Evolutionary conservation across 2,888 invertebrate genomes (phyloP), one percentile per base, ranked within the genome.

Genomic region (Macrosiphum euphorbiae): DNA sequence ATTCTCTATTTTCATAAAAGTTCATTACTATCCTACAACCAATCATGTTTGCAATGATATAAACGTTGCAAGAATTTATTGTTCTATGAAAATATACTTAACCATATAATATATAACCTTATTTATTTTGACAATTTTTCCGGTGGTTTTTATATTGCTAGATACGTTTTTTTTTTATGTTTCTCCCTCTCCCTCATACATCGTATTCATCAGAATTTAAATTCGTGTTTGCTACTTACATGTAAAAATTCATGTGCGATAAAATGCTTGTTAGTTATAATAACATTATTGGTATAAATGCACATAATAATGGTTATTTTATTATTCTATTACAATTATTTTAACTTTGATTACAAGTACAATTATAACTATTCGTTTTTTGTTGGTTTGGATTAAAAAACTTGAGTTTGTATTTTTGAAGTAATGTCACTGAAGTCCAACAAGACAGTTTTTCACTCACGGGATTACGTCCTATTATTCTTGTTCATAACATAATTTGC

Each of bases 31-130:
- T 26, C 16, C 8, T 88, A 8, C 88, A 88, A 35, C 52, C 52
- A 35, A 55, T 88, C 52, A 78, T 78, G 52, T 55, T 88, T 35
- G 35, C 52, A 55, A 50, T 28, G 35, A 35, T 28, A 88, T 55
- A 87, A 87, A 88, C 35, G 52, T 88, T 88, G 10, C 52, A 88
- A 35, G 52, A 88, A 52, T 88, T 35, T 52, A 35, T 88, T 20
- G 35, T 55, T 88, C 24, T 35, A 52, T 24, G 52, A 35, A 50
- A 87, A 88, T 35, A 52, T 52, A 35, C 35, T 10, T 88, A 86
- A 86, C 47, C 13, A 4, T 47, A 86, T 11, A 86, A 52, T 88
- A 88, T 78, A 78, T 78, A 35, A 78, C 35, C 20, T 78, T 7
- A 35, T 88, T 87, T 50, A 87, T 87, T 88, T 88, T 55, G 50